Conservation (phyloP, 2,113 vertebrate genomes). For the Poeciliopsis occidentalis region DNA sequence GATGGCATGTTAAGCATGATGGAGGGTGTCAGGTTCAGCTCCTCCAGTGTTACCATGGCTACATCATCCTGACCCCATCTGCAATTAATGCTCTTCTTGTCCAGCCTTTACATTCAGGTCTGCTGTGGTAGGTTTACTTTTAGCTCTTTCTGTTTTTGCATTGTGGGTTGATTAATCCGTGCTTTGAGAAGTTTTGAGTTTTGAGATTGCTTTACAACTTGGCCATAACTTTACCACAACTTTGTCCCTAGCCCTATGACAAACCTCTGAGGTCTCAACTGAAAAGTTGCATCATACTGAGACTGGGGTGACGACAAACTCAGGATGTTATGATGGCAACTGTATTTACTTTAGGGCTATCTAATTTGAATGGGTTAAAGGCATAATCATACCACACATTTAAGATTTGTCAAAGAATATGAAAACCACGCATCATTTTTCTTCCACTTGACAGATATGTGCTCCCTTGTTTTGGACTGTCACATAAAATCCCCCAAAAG, state of each 20-base stretch:
- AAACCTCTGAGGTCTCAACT: neutral
- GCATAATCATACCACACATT: neutral
- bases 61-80: neutral
- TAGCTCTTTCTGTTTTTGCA: neutral
- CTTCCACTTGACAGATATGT: neutral
- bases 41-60: neutral
- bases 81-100: neutral
- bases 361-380: neutral
- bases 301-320: neutral
- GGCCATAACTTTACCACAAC: neutral
- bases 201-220: neutral
- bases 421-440: neutral
- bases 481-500: neutral
- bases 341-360: neutral
- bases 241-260: neutral
- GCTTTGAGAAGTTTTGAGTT: neutral
- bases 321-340: neutral
- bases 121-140: neutral
- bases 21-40: neutral
- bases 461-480: neutral
- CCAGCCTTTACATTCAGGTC: neutral
- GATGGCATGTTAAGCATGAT: neutral
- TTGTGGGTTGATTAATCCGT: neutral
- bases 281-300: neutral
- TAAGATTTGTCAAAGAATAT: neutral